Evolutionary conservation across 2,888 invertebrate species (phyloP), one percentile per base, ranked within the genome.

Genomic region (Polymixis flavicincta): DNA sequence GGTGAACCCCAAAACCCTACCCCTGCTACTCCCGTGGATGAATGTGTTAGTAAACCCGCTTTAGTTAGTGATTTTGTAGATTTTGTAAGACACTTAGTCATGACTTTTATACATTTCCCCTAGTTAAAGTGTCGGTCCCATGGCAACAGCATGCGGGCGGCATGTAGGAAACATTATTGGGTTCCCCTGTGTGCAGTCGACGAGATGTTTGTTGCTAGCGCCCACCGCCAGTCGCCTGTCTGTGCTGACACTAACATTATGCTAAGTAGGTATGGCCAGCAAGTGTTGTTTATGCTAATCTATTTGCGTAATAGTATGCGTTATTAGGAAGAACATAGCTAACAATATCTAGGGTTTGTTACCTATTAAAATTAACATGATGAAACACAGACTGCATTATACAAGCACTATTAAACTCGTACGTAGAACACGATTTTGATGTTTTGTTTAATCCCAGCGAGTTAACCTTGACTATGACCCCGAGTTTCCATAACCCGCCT

Each of bases 281-380:
- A 32, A 32, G 32, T 37, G 0, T 37, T 37, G 37, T 37, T 37
- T 37, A 37, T 37, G 37, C 37, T 37, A 3, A 37, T 6, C 37
- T 37, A 5, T 37, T 37, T 37, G 37, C 37, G 37, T 37, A 37
- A 37, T 37, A 0, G 37, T 37, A 5, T 37, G 37, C 37, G 37
- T 37, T 37, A 37, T 37, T 37, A 37, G 37, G 37, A 37, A 37
- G 37, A 37, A 37, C 37, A 37, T 5, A 37, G 37, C 37, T 5
- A 5, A 37, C 37, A 37, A n/a, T 52, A 59, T 28, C 6, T n/a
- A 19, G n/a, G 42, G 14, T 28, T 52, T 71, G 42, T 60, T 73
- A n/a, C n/a, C n/a, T n/a, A 60, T 60, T 28, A 42, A 52, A 37
- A 59, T 59, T 7, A 28, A 25, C 28, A 60, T 52, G 59, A 71